These are phyloP conservation scores for Hymenochirus boettgeri DNA, from an alignment of 2,113 vertebrate species.

Conservation along the genomic window DNA sequence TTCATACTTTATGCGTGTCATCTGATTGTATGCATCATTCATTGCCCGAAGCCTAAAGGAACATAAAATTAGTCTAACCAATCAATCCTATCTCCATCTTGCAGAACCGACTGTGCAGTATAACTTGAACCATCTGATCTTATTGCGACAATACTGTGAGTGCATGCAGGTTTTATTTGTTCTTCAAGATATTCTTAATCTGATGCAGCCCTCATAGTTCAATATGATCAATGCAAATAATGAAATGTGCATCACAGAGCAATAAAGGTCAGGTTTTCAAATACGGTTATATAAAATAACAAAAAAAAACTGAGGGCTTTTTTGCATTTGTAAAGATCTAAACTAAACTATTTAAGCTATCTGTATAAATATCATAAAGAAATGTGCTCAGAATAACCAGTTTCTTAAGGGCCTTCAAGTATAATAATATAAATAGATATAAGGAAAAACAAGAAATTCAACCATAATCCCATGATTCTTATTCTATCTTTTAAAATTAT, in stretches of 20 bases:
- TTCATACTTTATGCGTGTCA: conserved; percentile 42
- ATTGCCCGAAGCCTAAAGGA: conserved; percentile 35
- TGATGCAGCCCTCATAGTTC: conserved; percentile 22
- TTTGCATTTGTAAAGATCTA: too few relatives aligned
- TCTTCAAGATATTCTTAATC: conserved; percentile 46
- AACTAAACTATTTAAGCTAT: too few relatives aligned
- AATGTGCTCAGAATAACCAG: too few relatives aligned
- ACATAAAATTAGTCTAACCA: conserved; percentile 28
- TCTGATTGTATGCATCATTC: conserved; percentile 40
- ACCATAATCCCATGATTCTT: too few relatives aligned
- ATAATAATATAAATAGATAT: too few relatives aligned
- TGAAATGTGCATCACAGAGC: background rate
- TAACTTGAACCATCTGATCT: conserved; percentile 41
- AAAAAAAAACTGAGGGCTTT: too few relatives aligned
- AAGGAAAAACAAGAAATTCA: too few relatives aligned
- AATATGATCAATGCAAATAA: background rate
- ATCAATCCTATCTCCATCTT: conserved; percentile 51
- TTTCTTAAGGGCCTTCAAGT: too few relatives aligned
- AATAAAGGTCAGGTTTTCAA: background rate
- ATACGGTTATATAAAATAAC: too few relatives aligned
- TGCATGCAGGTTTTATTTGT: conserved; percentile 55
- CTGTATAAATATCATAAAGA: too few relatives aligned
- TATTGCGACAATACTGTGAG: conserved; percentile 13
- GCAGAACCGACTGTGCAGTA: conserved; percentile 43
- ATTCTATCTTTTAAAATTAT: too few relatives aligned